Conservation (phyloP, 1,140 invertebrate species). For the Dreissena polymorpha region DNA sequence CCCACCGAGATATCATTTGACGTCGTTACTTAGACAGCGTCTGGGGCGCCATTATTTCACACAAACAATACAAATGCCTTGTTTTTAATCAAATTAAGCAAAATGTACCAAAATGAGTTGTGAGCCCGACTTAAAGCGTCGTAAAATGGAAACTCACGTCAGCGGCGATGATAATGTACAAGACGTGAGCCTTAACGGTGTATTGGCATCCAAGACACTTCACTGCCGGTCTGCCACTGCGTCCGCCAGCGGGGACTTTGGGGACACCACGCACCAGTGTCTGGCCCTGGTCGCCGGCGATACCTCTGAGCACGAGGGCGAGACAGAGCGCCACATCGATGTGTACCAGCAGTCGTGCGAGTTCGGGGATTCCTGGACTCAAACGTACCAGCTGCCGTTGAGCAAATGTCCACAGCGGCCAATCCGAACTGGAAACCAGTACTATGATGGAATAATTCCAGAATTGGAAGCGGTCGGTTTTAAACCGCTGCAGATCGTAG, state of each 20-base stretch:
- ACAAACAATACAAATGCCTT: no score
- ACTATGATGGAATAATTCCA: constrained; percentile 64
- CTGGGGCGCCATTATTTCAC: no score
- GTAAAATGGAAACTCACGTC: constrained; percentile 49
- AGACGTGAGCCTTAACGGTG: constrained; percentile 27
- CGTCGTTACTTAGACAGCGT: constrained; percentile 21
- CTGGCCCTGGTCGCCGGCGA: constrained; percentile 60
- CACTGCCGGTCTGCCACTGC: constrained; percentile 33
- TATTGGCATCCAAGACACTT: constrained; percentile 34
- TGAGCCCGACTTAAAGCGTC: constrained; percentile 37
- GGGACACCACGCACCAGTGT: constrained; percentile 59
- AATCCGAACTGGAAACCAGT: constrained; percentile 65
- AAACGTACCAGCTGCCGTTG: constrained; percentile 65
- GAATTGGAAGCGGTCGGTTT: constrained; percentile 65
- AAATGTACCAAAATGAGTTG: constrained; percentile 16
- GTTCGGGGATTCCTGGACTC: constrained; percentile 64
- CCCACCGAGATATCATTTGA: constrained; percentile 7
- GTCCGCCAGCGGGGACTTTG: constrained; percentile 56
- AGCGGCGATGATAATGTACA: constrained; percentile 45
- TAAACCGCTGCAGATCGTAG: constrained; percentile 64
- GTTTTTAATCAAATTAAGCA: not conserved
- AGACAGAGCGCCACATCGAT: constrained; percentile 19
- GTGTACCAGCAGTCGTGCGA: constrained; percentile 60
- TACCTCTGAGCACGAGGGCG: constrained; percentile 32
- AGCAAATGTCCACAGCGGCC: constrained; percentile 60